Evolutionary conservation across 2,888 invertebrate genomes (phyloP).

Genomic region (Agrotis puta): DNA sequence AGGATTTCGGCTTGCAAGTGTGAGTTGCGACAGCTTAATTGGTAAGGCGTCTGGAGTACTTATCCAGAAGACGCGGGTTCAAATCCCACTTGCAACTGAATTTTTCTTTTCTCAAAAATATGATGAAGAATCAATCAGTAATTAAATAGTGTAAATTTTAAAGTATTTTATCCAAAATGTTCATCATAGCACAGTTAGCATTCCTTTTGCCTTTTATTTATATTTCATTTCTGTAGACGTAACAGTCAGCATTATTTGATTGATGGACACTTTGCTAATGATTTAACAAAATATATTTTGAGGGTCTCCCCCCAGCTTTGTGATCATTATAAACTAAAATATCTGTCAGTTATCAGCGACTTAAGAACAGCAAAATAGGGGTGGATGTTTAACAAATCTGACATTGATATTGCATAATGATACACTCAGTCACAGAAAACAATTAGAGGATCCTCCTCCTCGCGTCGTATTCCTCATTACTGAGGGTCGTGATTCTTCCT

Average conservation of each 20-base stretch:
- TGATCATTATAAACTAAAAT: slow-evolving; percentile 27
- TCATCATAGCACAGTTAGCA: background rate
- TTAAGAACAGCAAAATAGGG: slow-evolving; percentile 12
- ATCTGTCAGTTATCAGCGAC: slow-evolving; percentile 39
- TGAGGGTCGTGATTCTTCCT: too few species aligned
- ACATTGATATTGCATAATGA: too few species aligned
- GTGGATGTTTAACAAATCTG: background rate
- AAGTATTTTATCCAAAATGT: background rate
- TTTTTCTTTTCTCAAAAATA: too few species aligned
- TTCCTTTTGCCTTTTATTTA: slow-evolving; percentile 5
- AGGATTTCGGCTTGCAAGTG: too few species aligned
- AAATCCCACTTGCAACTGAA: too few species aligned
- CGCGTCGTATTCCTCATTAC: too few species aligned
- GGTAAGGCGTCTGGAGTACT: too few species aligned
- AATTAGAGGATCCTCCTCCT: too few species aligned
- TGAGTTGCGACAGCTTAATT: too few species aligned
- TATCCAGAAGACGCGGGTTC: too few species aligned
- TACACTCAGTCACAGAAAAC: too few species aligned
- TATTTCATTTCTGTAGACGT: background rate
- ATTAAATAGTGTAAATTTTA: too few species aligned
- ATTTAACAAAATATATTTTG: slow-evolving; percentile 20
- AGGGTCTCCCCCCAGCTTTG: background rate
- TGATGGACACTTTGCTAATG: slow-evolving; percentile 38
- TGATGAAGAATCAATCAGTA: background rate
- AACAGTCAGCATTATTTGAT: slow-evolving; percentile 31